These are phyloP conservation scores for Thymelicus sylvestris DNA, from an alignment of 2,888 invertebrate genomes.

Conservation along the genomic window DNA sequence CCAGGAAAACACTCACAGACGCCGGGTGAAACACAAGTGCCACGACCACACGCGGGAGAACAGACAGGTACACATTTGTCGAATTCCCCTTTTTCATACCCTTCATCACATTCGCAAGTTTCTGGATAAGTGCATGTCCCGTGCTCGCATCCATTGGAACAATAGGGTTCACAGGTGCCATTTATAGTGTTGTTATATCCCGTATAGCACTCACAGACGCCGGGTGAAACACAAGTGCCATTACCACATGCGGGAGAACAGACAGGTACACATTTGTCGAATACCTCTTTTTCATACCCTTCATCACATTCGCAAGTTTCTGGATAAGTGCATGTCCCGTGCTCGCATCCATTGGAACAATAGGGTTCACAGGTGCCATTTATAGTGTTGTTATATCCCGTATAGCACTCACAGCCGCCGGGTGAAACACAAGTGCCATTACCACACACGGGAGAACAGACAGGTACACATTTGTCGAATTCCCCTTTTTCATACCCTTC, in stretches of 20 bases:
- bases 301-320: no score
- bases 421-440: constrained; percentile 44
- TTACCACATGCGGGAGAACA: no score
- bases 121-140: constrained; percentile 49
- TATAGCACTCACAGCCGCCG: constrained; percentile 42
- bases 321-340: constrained; percentile 76
- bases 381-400: constrained; percentile 33
- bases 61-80: constrained; percentile 12
- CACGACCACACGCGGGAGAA: constrained; percentile 46
- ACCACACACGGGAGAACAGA: constrained; percentile 38
- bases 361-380: constrained; percentile 41
- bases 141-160: constrained; percentile 46
- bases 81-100: constrained; percentile 26
- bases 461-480: constrained; percentile 11
- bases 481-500: no score
- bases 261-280: no score
- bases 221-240: no score
- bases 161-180: constrained; percentile 66
- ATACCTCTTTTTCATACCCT: no score
- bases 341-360: constrained; percentile 58
- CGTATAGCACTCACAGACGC: no score
- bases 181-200: background rate
- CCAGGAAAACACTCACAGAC: constrained; percentile 57
- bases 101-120: constrained; percentile 42
- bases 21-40: constrained; percentile 56